Evolutionary conservation across 2,797 vertebrate genomes (phyloP), one percentile per base, ranked within the genome.

Genomic region (Mormyrops boulengeri): DNA sequence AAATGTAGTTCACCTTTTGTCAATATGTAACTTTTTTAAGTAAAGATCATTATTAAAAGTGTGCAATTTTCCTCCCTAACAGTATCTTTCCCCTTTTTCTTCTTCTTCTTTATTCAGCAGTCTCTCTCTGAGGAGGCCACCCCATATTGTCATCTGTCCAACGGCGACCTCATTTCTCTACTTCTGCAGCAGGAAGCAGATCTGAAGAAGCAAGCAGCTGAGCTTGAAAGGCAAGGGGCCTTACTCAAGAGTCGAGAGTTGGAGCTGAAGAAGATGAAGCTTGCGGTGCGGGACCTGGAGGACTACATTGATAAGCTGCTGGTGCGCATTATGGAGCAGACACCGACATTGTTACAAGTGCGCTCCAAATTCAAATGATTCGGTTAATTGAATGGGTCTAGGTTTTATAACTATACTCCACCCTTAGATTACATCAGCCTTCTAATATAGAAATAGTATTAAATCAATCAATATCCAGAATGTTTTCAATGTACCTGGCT

Each of bases 281-380:
- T 94, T 60, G 97, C 98, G 41, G 96, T 99, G 89, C 96, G 94
- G 0, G 98, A 99, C 89, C 94, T 99, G 93, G 98, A 99, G 95
- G 97, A 98, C 94, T 99, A 99, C 95, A 99, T 99, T 0, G 99
- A 99, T 95, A 97, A 97, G 92, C 96, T 99, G 91, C 93, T 99
- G 92, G 95, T 99, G 93, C 97, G 97, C 91, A 99, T 99, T 94
- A 99, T 99, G 96, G 99, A 99, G 92, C 97, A 98, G 91, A 99
- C 98, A 0, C 99, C 99, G 3, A 97, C 97, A 0, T 94, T 99
- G 94, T 97, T 99, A 89, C 99, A 99, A 95, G 97, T 98, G 90
- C 95, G 96, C 94, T 93, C 0, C 62, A 96, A 96, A 89, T 95
- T 95, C 90, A 97, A 96, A 93, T 96, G 94, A 96, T 41, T 8